Percentiles rank a stretch among this genome's conserved stretches.
Conservation (phyloP, 2,888 invertebrate species). For the Ophion costatus region DNA sequence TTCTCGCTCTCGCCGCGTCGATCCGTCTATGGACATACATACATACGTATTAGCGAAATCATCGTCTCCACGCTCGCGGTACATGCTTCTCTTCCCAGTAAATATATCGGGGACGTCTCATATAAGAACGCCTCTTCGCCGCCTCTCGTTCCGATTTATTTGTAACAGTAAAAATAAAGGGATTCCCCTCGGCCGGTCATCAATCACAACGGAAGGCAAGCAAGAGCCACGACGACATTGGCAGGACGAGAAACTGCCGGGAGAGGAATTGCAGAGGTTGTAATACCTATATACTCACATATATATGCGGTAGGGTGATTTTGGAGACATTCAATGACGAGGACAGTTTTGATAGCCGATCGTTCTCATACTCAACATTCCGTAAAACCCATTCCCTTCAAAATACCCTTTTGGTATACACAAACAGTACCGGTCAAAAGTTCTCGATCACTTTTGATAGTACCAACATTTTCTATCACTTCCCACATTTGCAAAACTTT, state of each 20-base stretch:
- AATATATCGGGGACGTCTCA: constrained; percentile 30
- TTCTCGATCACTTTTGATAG: no score
- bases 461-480: no score
- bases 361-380: no score
- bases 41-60: constrained; percentile 20
- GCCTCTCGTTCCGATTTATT: constrained; percentile 62
- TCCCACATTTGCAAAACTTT: no score
- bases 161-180: constrained; percentile 66
- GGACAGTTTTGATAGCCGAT: no score
- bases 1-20: neutral
- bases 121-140: constrained; percentile 35
- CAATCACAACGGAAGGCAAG: constrained; percentile 64
- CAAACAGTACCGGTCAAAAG: no score
- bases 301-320: no score
- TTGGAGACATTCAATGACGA: no score
- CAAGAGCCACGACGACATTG: constrained; percentile 53
- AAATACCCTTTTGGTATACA: no score
- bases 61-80: constrained; percentile 2
- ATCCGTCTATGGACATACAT: neutral
- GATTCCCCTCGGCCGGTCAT: constrained; percentile 57
- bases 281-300: neutral
- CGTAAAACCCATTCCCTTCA: no score
- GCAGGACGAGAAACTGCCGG: constrained; percentile 48
- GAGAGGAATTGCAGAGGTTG: constrained; percentile 36
- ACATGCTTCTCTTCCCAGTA: constrained; percentile 11